Percentiles rank a stretch among this genome's conserved stretches.
Conservation (phyloP, 2,888 invertebrate genomes). For the Pandemis heparana region DNA sequence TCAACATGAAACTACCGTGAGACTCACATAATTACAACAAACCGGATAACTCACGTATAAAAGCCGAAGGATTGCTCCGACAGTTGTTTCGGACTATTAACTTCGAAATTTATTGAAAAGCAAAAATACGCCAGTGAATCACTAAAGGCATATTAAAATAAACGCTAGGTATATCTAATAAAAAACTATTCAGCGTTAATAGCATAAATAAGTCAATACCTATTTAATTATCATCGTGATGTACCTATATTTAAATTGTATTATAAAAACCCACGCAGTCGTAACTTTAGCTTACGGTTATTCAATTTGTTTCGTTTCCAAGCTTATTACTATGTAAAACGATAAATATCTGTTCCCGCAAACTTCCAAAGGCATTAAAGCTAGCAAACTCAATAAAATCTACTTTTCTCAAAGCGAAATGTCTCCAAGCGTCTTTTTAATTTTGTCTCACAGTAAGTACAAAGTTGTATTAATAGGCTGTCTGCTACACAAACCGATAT, state of each 20-base stretch:
- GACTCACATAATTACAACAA: too few relatives aligned
- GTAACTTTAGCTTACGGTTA: background rate
- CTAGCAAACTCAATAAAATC: constrained; percentile 26
- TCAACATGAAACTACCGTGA: too few relatives aligned
- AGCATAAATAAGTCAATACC: too few relatives aligned
- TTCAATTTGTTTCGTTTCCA: background rate
- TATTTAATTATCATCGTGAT: background rate
- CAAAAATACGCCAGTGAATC: background rate
- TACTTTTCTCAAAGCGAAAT: constrained; percentile 23
- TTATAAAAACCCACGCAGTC: background rate
- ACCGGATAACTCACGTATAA: too few relatives aligned
- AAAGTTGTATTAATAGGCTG: constrained; percentile 28
- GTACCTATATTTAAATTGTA: background rate
- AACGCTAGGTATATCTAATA: background rate
- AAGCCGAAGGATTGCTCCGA: too few relatives aligned
- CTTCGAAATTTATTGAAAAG: too few relatives aligned
- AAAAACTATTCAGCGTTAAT: too few relatives aligned
- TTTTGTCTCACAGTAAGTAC: constrained; percentile 19
- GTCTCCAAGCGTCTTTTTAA: constrained; percentile 22
- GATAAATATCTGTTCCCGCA: constrained; percentile 13
- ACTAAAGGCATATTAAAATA: background rate
- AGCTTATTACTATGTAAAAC: constrained; percentile 3
- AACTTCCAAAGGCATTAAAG: constrained; percentile 26
- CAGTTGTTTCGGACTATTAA: too few relatives aligned
- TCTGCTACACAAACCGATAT: constrained; percentile 12